Conservation (phyloP, 2,113 vertebrate species). For the Entomyzon cyanotis region DNA sequence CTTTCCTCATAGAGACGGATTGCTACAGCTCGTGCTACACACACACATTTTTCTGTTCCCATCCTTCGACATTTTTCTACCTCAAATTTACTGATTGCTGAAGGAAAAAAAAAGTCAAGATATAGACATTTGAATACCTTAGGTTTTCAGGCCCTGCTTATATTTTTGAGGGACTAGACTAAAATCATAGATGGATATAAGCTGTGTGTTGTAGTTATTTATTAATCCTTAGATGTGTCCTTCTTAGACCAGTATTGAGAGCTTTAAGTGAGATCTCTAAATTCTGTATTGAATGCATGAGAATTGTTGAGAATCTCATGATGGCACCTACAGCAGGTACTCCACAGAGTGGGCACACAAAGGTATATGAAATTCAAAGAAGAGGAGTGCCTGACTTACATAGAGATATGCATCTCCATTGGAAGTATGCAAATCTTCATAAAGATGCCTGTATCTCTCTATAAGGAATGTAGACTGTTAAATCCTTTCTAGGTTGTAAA, state of each 20-base stretch:
- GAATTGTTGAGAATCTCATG: background rate
- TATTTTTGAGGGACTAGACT: background rate
- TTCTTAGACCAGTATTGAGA: background rate
- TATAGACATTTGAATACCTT: background rate
- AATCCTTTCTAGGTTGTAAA: background rate
- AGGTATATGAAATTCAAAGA: background rate
- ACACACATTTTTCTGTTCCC: background rate
- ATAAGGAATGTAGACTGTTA: background rate
- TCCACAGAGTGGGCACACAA: background rate
- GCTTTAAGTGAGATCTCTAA: background rate
- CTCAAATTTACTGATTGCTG: background rate
- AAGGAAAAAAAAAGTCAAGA: background rate
- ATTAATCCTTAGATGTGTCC: background rate
- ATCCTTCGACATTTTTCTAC: background rate
- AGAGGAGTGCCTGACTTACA: background rate
- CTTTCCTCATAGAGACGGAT: background rate
- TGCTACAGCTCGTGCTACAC: background rate
- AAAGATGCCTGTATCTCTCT: background rate
- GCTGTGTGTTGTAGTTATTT: background rate
- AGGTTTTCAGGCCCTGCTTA: background rate
- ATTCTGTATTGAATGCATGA: background rate
- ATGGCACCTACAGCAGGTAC: background rate
- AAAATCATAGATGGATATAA: background rate
- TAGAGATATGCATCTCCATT: background rate
- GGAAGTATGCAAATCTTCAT: background rate